Evolutionary conservation across 2,797 vertebrate genomes (phyloP).

Genomic region (Tiaroga cobitis): DNA sequence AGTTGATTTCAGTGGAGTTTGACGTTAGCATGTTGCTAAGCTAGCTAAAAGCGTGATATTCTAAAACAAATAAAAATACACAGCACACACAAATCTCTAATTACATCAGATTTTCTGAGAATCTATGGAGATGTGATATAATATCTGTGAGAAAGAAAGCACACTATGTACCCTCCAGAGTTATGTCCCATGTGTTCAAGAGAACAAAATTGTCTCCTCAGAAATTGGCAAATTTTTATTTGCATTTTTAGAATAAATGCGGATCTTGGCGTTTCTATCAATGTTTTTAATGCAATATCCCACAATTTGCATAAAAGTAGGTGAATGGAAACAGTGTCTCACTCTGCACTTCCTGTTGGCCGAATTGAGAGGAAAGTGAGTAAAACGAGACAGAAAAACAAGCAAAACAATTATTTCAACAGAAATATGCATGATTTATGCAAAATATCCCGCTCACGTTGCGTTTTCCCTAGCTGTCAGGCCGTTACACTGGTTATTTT

Average conservation of each 20-base stretch:
- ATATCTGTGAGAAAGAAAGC: neutral
- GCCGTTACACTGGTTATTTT: neutral
- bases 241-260: neutral
- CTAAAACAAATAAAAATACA: neutral
- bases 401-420: neutral
- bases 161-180: neutral
- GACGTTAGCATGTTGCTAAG: neutral
- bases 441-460: neutral
- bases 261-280: neutral
- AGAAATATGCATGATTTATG: constrained; percentile 12
- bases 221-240: neutral
- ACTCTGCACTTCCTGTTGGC: constrained; percentile 26
- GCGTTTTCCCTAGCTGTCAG: neutral
- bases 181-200: neutral
- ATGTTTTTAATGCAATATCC: neutral
- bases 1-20: neutral
- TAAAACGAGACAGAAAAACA: neutral
- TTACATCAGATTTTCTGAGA: neutral
- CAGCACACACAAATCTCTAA: neutral
- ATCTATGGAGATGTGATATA: neutral
- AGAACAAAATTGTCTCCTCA: neutral
- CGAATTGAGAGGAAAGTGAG: neutral
- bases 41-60: neutral
- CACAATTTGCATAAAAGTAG: neutral
- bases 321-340: neutral